These are phyloP conservation scores for Rhynchonycteris naso DNA, from an alignment of 2,797 vertebrate species.

Conservation along the genomic window DNA sequence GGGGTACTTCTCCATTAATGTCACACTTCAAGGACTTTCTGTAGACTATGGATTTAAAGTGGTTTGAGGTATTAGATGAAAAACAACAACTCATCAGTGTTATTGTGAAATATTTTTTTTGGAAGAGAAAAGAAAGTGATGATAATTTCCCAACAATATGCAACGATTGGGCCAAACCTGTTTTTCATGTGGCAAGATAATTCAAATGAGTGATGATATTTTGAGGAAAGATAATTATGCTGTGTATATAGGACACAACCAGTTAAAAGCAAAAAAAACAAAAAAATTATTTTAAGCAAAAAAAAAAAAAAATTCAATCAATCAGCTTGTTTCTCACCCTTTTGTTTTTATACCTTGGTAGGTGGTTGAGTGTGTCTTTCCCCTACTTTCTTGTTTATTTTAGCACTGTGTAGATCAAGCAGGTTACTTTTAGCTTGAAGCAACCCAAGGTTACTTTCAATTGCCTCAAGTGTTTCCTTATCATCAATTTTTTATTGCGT, in stretches of 20 bases:
- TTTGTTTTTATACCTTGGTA: background rate
- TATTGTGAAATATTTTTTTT: constrained; percentile 63
- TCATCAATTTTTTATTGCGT: constrained; percentile 23
- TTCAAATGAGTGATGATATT: background rate
- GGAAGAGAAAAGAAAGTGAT: constrained; percentile 71
- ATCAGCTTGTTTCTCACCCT: background rate
- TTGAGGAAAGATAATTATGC: constrained; percentile 58
- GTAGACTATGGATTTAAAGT: constrained; percentile 5
- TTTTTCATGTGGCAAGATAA: constrained; percentile 34
- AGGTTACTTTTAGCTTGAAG: background rate
- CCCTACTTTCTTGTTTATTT: background rate
- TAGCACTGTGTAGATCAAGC: background rate
- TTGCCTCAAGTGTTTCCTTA: background rate
- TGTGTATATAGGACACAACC: constrained; percentile 13
- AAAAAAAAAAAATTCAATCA: background rate
- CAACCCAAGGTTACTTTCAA: background rate
- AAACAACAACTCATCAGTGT: constrained; percentile 78
- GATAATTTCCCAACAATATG: constrained; percentile 73
- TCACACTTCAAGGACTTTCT: background rate
- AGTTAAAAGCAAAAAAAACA: background rate
- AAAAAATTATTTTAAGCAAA: background rate
- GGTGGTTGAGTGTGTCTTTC: background rate
- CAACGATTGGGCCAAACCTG: constrained; percentile 59
- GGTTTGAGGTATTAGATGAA: constrained; percentile 37
- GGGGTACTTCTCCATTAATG: background rate